A percentile compares a stretch with the other conserved stretches of the same genome.
Conservation (phyloP, 2,888 invertebrate species). For the Eilema griseolum region DNA sequence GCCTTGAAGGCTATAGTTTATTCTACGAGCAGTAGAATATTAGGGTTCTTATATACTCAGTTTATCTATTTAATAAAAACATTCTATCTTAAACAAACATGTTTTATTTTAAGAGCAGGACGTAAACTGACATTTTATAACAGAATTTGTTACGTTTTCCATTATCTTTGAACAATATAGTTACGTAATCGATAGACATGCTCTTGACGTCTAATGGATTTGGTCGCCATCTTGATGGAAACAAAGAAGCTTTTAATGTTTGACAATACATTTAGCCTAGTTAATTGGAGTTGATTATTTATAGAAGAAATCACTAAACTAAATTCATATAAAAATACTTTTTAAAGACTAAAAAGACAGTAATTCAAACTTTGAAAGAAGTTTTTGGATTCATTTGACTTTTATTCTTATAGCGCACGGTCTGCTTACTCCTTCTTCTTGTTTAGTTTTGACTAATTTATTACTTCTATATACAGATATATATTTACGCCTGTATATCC, state of each 20-base stretch:
- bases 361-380: not conserved
- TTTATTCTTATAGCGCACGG: too few species aligned
- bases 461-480: too few species aligned
- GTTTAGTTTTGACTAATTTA: too few species aligned
- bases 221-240: conserved; percentile 16
- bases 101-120: not conserved
- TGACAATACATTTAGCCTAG: not conserved
- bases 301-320: too few species aligned
- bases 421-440: too few species aligned
- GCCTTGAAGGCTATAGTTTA: too few species aligned
- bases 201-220: conserved; percentile 39
- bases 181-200: conserved; percentile 15
- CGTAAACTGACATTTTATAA: not conserved
- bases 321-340: too few species aligned
- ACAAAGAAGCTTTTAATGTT: conserved; percentile 34
- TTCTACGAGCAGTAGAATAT: too few species aligned
- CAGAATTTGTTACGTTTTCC: not conserved
- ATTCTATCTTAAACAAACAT: not conserved
- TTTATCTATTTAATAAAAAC: not conserved
- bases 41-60: not conserved
- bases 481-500: too few species aligned
- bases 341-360: not conserved
- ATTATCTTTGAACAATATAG: not conserved
- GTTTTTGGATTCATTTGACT: too few species aligned
- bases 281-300: not conserved